Base-by-base conservation (phyloP, 2,113 vertebrate genomes). In the Monopterus albus region DNA sequence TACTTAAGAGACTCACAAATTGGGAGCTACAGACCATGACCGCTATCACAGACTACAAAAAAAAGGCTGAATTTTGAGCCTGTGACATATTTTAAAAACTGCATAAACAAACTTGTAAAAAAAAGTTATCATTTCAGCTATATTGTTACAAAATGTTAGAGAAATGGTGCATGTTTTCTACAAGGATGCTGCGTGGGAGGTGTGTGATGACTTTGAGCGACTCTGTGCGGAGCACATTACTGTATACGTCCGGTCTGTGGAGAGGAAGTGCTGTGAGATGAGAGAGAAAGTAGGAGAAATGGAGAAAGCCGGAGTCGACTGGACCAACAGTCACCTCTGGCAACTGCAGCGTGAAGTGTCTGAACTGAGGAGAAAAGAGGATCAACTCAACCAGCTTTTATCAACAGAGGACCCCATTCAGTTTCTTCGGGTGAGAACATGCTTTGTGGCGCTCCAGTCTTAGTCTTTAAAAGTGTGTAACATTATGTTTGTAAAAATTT, bases 391-490 rank as follows among this genome's bases (percentile, higher is more conserved):
- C 26, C 67, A 79, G 39, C 74, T 91, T 23, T 78, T 71, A 25
- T 53, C 29, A 3, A 88, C 62, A 5, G 79, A 88, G 6, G 66
- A 90, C 56, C 78, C 87, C 25, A 20, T 88, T 33, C 23, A 83
- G 29, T 91, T 90, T 45, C 33, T 91, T 14, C 56, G 83, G 86
- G 87, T 91, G 13, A 61, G 15, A 6, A 7, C 36, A 28, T 35
- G 17, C 9, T 29, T 29, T n/a, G 13, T n/a, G 13, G 2, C 5
- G 15, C 25, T 12, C 8, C 2, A 25, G 7, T n/a, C 50, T 43
- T 15, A 1, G 12, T 7, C 29, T 21, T 11, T 40, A 2, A 13
- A 42, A 33, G 5, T 20, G 18, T 36, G 20, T 1, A 9, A 12
- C 1, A 29, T 8, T 33, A 15, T 51, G 28, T 7, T 7, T 31